Evolutionary conservation across 2,888 invertebrate species (phyloP), one percentile per base, ranked within the genome.

Genomic region (Zeuzera pyrina): DNA sequence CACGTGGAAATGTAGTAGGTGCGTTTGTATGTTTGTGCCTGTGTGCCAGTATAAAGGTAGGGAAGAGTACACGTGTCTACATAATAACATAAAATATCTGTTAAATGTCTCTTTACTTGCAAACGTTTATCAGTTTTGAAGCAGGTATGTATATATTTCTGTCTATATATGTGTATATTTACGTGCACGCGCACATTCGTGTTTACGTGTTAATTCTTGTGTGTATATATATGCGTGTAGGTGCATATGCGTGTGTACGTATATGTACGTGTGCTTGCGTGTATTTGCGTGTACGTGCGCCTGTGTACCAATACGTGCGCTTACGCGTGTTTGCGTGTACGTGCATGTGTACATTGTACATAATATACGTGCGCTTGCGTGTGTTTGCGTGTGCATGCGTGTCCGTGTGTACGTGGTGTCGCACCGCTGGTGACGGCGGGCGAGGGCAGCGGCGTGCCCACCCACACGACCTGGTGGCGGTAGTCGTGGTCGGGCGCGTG

Each of bases 401-500:
- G 19, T 19, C 19, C 8, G 19, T 8, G 19, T 19, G 19, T 19
- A 8, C 19, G 19, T 19, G 19, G 5, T 5, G 6, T 7, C 19
- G 2, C 8, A 19, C 19, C 25, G 12, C 12, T 12, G 12, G 25
- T 12, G 6, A 8, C 8, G 15, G 10, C 12, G 1, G 28, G 12
- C 5, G 28, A 28, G 15, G 28, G 28, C 28, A 28, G 15, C 1
- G 28, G 28, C 5, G 28, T 28, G 14, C 28, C 28, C 8, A 28
- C 28, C 28, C 28, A 28, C 14, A 28, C 28, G 28, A 28, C 28
- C 59, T 45, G 43, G 44, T 24, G 48, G 41, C 47, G 92, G 91
- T 23, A 46, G 42, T 47, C 92, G 91, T 52, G 57, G 54, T 59
- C 66, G 39, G 34, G 23, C n/a, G 28, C 14, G 6, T 14, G 28